Percentiles rank a stretch among this genome's conserved stretches.
These are phyloP conservation scores for Ochropleura leucogaster DNA, from an alignment of 2,888 invertebrate species.

Conservation along the genomic window DNA sequence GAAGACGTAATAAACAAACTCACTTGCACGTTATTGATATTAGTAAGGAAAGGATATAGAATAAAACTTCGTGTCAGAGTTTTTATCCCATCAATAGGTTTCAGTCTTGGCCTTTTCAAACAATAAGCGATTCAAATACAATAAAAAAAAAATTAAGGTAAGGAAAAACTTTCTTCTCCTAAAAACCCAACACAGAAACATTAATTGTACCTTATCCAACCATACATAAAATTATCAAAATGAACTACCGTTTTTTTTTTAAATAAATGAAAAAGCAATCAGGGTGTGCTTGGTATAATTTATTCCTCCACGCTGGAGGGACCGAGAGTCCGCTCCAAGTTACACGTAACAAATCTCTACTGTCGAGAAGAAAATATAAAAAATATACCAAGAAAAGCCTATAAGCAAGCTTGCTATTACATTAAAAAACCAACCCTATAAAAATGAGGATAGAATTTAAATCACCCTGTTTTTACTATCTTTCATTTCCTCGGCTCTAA, in stretches of 20 bases:
- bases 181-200: background rate
- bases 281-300: conserved; percentile 67
- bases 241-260: background rate
- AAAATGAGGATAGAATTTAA: conserved; percentile 47
- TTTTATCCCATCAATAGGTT: no score
- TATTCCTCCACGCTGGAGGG: conserved; percentile 66
- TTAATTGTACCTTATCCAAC: background rate
- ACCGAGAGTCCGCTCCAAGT: conserved; percentile 78
- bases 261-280: conserved; percentile 70
- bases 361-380: conserved; percentile 85
- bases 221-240: conserved; percentile 1
- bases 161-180: background rate
- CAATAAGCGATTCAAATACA: background rate
- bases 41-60: no score
- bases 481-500: conserved; percentile 7
- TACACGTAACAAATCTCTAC: conserved; percentile 82
- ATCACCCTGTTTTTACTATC: conserved; percentile 68
- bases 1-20: no score
- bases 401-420: conserved; percentile 62
- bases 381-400: conserved; percentile 77
- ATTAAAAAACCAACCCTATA: conserved; percentile 70
- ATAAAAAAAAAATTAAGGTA: background rate
- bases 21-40: no score
- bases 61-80: no score
- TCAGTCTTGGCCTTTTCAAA: no score